phyloP scores from a whole-genome alignment of 2,797 vertebrate species.

The Capromys pilorides region DNA sequence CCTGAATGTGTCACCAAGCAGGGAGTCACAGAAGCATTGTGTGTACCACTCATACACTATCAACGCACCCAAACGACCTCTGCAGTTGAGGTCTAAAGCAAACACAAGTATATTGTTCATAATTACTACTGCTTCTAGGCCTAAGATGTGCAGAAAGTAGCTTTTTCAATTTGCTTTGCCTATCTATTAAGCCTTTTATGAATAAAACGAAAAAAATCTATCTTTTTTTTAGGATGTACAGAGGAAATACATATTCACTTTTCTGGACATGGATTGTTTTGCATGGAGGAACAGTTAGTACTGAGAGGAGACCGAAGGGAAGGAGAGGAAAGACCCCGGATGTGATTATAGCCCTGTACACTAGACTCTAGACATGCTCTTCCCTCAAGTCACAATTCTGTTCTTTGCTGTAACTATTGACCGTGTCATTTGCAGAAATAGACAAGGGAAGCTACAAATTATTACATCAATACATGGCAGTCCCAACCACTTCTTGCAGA shows the following conservation, averaged over 20 bases:
- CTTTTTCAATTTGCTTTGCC: not conserved
- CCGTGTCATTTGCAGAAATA: conserved; percentile 18
- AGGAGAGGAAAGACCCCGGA: not conserved
- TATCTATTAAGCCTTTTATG: conserved; percentile 43
- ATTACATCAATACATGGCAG: not conserved
- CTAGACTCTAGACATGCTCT: not conserved
- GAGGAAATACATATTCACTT: not conserved
- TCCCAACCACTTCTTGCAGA: not conserved
- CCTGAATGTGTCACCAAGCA: not conserved
- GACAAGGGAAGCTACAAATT: not conserved
- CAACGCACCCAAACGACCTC: not conserved
- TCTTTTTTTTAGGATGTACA: not conserved
- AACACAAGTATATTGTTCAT: not conserved
- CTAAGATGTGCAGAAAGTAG: not conserved
- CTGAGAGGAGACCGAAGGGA: not conserved
- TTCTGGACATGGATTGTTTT: not conserved
- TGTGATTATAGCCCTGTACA: not conserved
- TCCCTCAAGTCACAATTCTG: not conserved
- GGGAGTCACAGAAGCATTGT: not conserved
- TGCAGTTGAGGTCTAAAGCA: not conserved
- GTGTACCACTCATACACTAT: not conserved
- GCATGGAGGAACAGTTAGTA: rapidly evolving
- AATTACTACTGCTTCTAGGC: not conserved
- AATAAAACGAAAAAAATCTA: conserved; percentile 11
- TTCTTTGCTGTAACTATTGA: not conserved